phyloP scores from a whole-genome alignment of 2,888 invertebrate species.

The Brachypalpus laphriformis region DNA sequence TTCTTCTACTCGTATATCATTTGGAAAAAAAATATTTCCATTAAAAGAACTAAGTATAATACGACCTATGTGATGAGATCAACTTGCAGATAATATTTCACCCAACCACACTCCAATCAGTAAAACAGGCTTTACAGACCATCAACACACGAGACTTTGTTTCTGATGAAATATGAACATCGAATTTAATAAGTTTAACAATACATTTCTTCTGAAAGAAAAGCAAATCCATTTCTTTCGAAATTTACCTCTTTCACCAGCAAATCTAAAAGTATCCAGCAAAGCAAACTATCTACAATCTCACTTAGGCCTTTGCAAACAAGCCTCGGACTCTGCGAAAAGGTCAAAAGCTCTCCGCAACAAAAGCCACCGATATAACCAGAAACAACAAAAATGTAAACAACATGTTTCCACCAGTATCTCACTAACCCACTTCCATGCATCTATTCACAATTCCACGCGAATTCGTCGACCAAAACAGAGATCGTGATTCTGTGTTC shows the following conservation, averaged over 20 bases:
- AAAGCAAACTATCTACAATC: neutral
- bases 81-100: conserved; percentile 16
- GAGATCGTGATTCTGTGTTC: conserved; percentile 55
- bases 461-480: conserved; percentile 72
- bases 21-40: neutral
- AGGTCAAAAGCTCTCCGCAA: conserved; percentile 66
- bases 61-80: neutral
- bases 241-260: neutral
- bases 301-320: conserved; percentile 24
- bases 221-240: neutral
- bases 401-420: conserved; percentile 51
- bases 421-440: conserved; percentile 66
- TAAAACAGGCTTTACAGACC: conserved; percentile 21
- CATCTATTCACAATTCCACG: conserved; percentile 43
- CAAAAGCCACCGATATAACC: conserved; percentile 15
- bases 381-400: conserved; percentile 39
- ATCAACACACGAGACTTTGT: neutral
- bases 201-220: neutral
- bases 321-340: conserved; percentile 30
- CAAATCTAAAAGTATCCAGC: neutral
- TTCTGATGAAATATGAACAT: conserved; percentile 40
- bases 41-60: neutral
- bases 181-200: conserved; percentile 36
- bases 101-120: neutral
- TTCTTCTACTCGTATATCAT: too few species aligned